Evolutionary conservation across 1,140 invertebrate species (phyloP), one percentile per base, ranked within the genome.

Genomic region (Trypoxylus dichotomus): DNA sequence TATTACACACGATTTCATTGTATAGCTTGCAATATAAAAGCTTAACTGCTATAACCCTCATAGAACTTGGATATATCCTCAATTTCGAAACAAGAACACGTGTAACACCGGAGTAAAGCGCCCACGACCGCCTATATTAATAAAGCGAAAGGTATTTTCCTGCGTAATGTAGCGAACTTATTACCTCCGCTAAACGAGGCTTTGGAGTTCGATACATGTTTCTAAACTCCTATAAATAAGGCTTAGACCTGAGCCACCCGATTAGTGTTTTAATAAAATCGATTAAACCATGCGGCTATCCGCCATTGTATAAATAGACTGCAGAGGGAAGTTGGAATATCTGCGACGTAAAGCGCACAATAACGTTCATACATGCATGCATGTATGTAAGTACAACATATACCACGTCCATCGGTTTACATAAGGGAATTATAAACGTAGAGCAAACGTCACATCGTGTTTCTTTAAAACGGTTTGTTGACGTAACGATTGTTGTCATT

Each of bases 221-320:
- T 29, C 60, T 68, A 68, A 68, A 68, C 60, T 27, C 60, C 60
- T 68, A 68, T 68, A 68, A 68, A 68, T 68, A 68, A 68, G 24
- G 60, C 27, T 68, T 68, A 68, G 19, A 27, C 21, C 60, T 11
- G 60, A 68, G 60, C 27, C 24, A 24, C 24, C 24, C 19, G 60
- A 68, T 68, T 68, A 68, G 24, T 24, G 60, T 68, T 68, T 68
- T 68, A 68, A 68, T 68, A 68, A 68, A 68, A 68, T 68, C 60
- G 60, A 68, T 68, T 24, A 68, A 29, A 68, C 3, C 60, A 24
- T 24, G 15, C 60, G 19, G 13, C 11, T 15, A 27, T 25, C 60
- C 21, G 27, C 60, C 24, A 13, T 3, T 24, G 24, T 68, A 68
- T 68, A 68, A 68, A 68, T 68, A 68, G 60, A 54, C 15, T 29